Evolutionary conservation across 2,797 vertebrate genomes (phyloP).

Genomic region (Adrianichthys oophorus): DNA sequence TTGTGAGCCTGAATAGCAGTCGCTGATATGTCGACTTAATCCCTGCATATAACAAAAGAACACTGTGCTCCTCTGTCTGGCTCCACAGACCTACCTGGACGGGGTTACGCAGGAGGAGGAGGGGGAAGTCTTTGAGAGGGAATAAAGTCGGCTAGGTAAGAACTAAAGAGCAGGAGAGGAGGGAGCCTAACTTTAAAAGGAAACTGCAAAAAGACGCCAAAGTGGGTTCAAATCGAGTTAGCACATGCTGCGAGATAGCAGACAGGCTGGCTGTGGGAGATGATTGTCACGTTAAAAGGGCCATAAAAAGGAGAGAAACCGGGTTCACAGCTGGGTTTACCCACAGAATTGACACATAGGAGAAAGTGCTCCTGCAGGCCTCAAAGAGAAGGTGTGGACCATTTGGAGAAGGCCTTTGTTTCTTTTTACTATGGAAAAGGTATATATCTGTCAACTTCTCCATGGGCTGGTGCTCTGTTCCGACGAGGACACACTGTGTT

Average conservation of each 20-base stretch:
- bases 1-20: conserved; percentile 49
- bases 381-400: conserved; percentile 40
- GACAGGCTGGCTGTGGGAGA: conserved; percentile 50
- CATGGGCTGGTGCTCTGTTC: conserved; percentile 39
- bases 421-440: conserved; percentile 57
- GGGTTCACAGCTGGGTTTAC: conserved; percentile 51
- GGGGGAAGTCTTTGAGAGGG: conserved; percentile 1
- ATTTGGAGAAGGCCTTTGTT: conserved; percentile 48
- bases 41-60: conserved; percentile 67
- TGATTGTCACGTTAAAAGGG: conserved; percentile 59
- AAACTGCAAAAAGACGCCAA: conserved; percentile 8
- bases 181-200: conserved; percentile 28
- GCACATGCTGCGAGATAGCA: conserved; percentile 56
- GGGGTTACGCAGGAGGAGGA: conserved; percentile 15
- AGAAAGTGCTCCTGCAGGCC: conserved; percentile 34
- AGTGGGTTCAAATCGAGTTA: conserved; percentile 53
- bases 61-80: conserved; percentile 65
- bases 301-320: conserved; percentile 24
- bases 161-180: conserved; percentile 16
- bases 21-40: conserved; percentile 54
- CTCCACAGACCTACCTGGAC: conserved; percentile 57
- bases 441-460: conserved; percentile 62
- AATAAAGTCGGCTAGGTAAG: neutral
- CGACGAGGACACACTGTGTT: conserved; percentile 41
- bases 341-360: conserved; percentile 28